phyloP scores from a whole-genome alignment of 2,797 vertebrate species.

The Ataeniobius toweri region DNA sequence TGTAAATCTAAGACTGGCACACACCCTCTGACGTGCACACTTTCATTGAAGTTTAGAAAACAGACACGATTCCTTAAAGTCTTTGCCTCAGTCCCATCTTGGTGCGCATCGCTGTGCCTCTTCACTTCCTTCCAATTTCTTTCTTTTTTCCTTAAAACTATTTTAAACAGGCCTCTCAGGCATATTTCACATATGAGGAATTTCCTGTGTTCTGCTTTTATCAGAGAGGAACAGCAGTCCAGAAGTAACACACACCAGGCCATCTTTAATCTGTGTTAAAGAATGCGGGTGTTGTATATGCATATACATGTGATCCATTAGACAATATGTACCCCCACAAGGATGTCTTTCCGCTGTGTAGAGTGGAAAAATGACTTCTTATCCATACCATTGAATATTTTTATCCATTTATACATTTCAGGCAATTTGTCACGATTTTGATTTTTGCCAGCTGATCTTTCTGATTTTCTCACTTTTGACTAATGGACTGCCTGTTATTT shows the following conservation, averaged over 20 bases:
- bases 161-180: conserved; percentile 50
- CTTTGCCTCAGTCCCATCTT: conserved; percentile 6
- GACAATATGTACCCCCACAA: conserved; percentile 8
- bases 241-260: conserved; percentile 26
- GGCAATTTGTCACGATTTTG: conserved; percentile 7
- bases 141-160: conserved; percentile 26
- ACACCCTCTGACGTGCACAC: conserved; percentile 39
- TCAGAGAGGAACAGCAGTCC: conserved; percentile 35
- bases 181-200: conserved; percentile 67
- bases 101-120: conserved; percentile 4
- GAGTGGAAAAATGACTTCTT: conserved; percentile 7
- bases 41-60: conserved; percentile 55
- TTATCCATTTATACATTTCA: conserved; percentile 7
- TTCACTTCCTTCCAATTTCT: conserved; percentile 30
- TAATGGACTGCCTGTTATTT: conserved; percentile 34
- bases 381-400: conserved; percentile 13
- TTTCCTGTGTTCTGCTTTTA: conserved; percentile 70
- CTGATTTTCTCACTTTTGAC: conserved; percentile 17
- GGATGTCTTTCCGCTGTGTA: conserved; percentile 35
- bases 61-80: conserved; percentile 28
- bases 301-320: conserved; percentile 26
- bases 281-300: conserved; percentile 13
- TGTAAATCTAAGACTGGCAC: conserved; percentile 24
- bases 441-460: conserved; percentile 7
- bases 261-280: conserved; percentile 37